Evolutionary conservation across 1,140 invertebrate species (phyloP), one percentile per base, ranked within the genome.

Genomic region (Drosophila funebris): DNA sequence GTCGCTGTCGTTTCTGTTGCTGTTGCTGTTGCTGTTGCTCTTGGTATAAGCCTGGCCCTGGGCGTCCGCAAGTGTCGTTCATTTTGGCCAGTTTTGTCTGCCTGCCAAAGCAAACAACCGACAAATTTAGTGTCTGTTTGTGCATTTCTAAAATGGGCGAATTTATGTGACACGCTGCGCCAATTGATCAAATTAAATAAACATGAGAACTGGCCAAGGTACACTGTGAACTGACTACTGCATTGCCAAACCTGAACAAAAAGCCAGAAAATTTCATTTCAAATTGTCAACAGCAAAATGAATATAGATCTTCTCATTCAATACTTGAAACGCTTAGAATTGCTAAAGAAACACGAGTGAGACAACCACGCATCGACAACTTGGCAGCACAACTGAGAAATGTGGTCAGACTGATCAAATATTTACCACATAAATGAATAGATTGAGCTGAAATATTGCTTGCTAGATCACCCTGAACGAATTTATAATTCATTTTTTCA

Each of bases 101-200:
- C 11, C 44, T 46, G 18, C 18, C 36, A 77, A 58, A 53, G 53
- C 78, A 80, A 81, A 82, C 78, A 82, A 61, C 80, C 71, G 58
- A 66, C 76, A 72, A 83, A 83, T 83, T 84, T 84, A 72, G 76
- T 83, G 67, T 66, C 71, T 81, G 88, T 52, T 88, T 76, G 71
- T 87, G 78, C 87, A 90, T 85, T 85, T 72, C 61, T 68, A 78
- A 88, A 78, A 85, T 84, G 72, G 70, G 50, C 44, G 73, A 90
- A 90, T 90, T 90, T 90, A 90, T 90, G 85, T 90, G 85, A 90
- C 85, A 90, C 70, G 78, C 81, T 79, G 73, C 68, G 78, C 82
- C 87, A 90, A 90, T 90, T 90, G 87, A 90, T 90, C 87, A 90
- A 89, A 90, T 90, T 90, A 90, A 90, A 90, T 90, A 90, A 87